phyloP scores from a whole-genome alignment of 2,888 invertebrate species.

The Silvanus unidentatus region DNA sequence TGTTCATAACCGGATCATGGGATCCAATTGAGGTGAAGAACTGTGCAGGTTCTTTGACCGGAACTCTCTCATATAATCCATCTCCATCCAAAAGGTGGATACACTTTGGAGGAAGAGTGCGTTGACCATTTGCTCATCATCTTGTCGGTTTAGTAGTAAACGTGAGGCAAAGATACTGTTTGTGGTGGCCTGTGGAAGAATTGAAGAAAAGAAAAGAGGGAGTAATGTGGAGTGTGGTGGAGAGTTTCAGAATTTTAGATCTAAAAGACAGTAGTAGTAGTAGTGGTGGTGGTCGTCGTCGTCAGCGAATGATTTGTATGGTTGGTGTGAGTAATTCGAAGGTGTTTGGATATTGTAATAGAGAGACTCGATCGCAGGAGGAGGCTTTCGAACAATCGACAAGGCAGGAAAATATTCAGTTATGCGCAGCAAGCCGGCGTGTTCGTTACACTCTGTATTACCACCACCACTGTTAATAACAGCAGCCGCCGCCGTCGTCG shows the following conservation, averaged over 20 bases:
- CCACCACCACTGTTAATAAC: too few relatives aligned
- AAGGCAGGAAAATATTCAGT: conserved; percentile 12
- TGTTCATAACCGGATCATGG: neutral
- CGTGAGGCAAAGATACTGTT: too few relatives aligned
- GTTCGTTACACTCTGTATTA: neutral
- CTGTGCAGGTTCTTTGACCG: conserved; percentile 20
- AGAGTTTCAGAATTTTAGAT: too few relatives aligned
- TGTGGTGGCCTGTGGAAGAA: too few relatives aligned
- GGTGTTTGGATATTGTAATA: too few relatives aligned
- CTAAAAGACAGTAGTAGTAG: too few relatives aligned
- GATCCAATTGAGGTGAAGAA: neutral
- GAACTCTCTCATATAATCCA: conserved; percentile 10
- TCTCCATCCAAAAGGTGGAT: conserved; percentile 8
- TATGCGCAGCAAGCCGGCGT: conserved; percentile 20
- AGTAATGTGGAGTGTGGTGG: too few relatives aligned
- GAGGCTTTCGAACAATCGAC: neutral
- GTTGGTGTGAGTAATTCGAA: neutral
- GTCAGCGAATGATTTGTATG: neutral
- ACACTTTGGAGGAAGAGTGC: conserved; percentile 12
- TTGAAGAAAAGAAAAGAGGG: too few relatives aligned
- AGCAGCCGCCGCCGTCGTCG: too few relatives aligned
- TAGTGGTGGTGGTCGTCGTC: conserved; percentile 11
- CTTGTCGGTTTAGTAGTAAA: too few relatives aligned
- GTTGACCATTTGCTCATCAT: conserved; percentile 13
- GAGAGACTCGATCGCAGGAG: neutral